These are phyloP conservation scores for Acanthacorydalis orientalis DNA, from an alignment of 2,888 invertebrate genomes.

Conservation along the genomic window DNA sequence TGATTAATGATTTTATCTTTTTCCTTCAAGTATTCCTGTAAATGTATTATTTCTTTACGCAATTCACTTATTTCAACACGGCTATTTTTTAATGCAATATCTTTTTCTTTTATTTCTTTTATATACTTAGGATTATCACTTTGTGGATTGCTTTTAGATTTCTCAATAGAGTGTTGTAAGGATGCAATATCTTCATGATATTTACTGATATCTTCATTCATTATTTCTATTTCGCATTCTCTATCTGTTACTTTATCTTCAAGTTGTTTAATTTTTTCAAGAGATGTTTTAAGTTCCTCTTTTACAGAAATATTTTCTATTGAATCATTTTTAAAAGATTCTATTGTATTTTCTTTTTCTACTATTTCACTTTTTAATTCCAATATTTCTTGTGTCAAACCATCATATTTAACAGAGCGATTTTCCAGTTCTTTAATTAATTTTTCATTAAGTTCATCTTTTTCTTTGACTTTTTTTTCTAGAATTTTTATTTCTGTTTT, in stretches of 20 bases:
- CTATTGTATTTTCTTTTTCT: slow-evolving; percentile 17
- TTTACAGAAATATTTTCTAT: slow-evolving; percentile 4
- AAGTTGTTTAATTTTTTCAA: slow-evolving; percentile 23
- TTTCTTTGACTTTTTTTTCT: slow-evolving; percentile 10
- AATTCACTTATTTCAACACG: slow-evolving; percentile 23
- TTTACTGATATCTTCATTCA: slow-evolving; percentile 31
- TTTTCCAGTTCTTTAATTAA: slow-evolving; percentile 17
- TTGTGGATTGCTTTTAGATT: slow-evolving; percentile 14
- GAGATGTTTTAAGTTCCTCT: neutral
- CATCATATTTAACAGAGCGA: slow-evolving; percentile 14
- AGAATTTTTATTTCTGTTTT: slow-evolving; percentile 12
- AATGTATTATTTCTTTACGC: slow-evolving; percentile 34
- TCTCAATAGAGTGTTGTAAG: slow-evolving; percentile 27
- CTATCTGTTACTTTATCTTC: slow-evolving; percentile 31
- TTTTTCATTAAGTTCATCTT: slow-evolving; percentile 15
- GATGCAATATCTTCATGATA: slow-evolving; percentile 33
- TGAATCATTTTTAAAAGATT: slow-evolving; percentile 15
- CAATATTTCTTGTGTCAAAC: slow-evolving; percentile 10
- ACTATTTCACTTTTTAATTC: slow-evolving; percentile 15
- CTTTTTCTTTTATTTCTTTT: slow-evolving; percentile 22
- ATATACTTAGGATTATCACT: slow-evolving; percentile 3
- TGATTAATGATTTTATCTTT: slow-evolving; percentile 40
- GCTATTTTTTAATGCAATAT: slow-evolving; percentile 23
- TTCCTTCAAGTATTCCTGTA: slow-evolving; percentile 38
- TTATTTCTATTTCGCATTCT: slow-evolving; percentile 35